Evolutionary conservation across 2,113 vertebrate genomes (phyloP), one percentile per base, ranked within the genome.

Genomic region (human): DNA sequence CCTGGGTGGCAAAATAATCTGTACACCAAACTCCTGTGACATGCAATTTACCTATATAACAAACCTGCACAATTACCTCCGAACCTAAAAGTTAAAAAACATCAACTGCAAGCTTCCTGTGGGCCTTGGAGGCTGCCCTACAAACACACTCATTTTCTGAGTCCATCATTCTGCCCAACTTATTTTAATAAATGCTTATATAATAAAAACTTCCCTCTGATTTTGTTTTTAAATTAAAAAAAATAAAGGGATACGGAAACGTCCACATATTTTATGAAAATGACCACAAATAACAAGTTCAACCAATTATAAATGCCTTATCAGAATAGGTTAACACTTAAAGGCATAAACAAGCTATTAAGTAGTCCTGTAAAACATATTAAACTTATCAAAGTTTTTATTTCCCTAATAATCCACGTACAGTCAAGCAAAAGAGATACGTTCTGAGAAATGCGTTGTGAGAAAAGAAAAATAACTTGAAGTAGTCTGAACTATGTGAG

Each of bases 281-380:
- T 93, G 50, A 81, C 32, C 50, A 59, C 32, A 94, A 76, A 80
- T 73, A 84, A 88, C 16, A 81, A 55, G 85, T 50, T 92, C 48
- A 86, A 78, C 22, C 43, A 90, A n/a, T 50, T 90, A 50, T 38
- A 93, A 87, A 87, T 73, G 14, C 20, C 68, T n/a, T 57, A 18
- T 79, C 17, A 57, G 75, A 86, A 50, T 3, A 93, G 6, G 35
- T 50, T 90, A 94, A 94, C 45, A 86, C 66, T 64, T 79, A 82
- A 90, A 93, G 68, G 43, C 35, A 93, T 64, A 94, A 92, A 70
- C 81, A 57, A 90, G 23, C 93, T 43, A 68, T 79, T 90, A 94
- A 85, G 86, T 64, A 72, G 35, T 50, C 76, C 75, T 7, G 6
- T 87, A 52, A 95, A 93, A 72, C 20, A 78, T 72, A 73, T 22